These are phyloP conservation scores for Donacobius atricapilla DNA, from an alignment of 2,113 vertebrate species.

Conservation along the genomic window DNA sequence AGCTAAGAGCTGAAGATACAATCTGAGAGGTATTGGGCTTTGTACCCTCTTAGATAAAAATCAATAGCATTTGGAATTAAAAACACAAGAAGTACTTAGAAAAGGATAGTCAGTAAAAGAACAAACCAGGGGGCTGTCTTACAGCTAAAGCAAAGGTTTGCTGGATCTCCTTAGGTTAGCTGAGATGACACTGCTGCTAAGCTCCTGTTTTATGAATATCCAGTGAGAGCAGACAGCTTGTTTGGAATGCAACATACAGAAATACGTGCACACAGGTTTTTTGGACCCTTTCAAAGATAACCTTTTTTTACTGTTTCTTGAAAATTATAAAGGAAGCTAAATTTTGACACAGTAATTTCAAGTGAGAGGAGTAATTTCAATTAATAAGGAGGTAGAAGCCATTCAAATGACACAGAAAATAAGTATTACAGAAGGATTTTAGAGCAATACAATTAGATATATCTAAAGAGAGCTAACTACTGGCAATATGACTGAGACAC, in stretches of 20 bases:
- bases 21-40: not conserved
- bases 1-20: not conserved
- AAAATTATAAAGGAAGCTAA: not conserved
- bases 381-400: not conserved
- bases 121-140: not conserved
- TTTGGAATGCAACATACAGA: not conserved
- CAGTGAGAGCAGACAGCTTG: not conserved
- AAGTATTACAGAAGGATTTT: not conserved
- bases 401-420: not conserved
- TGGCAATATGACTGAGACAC: not conserved
- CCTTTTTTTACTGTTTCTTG: not conserved
- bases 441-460: not conserved
- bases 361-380: not conserved
- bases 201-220: not conserved
- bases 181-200: not conserved
- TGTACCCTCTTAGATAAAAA: not conserved
- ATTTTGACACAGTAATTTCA: not conserved
- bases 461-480: not conserved
- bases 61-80: not conserved
- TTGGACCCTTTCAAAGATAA: not conserved
- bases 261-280: accelerated
- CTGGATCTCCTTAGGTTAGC: not conserved
- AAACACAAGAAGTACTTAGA: not conserved
- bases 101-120: not conserved
- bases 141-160: not conserved